A percentile compares a stretch with the other conserved stretches of the same genome.
phyloP scores from a whole-genome alignment of 2,113 vertebrate species.

The Pteronura brasiliensis region DNA sequence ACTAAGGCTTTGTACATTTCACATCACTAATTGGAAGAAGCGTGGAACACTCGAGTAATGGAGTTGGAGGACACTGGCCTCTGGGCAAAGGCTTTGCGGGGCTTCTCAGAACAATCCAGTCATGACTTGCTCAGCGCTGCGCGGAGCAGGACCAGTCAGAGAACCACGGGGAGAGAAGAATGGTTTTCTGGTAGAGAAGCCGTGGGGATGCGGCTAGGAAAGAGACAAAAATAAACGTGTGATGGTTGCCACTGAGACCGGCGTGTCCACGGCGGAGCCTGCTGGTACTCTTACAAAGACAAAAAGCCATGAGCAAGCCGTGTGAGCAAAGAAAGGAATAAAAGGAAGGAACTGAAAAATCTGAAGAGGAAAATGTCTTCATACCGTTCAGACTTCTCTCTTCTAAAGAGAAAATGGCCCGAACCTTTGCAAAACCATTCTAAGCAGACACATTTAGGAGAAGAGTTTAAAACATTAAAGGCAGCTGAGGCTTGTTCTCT shows the following conservation, averaged over 20 bases:
- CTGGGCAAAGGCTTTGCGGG: conserved; percentile 58
- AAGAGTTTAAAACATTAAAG: background rate
- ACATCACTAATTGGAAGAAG: conserved; percentile 82
- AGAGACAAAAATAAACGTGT: background rate
- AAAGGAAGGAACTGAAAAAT: background rate
- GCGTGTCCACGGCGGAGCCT: background rate
- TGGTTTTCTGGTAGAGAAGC: background rate
- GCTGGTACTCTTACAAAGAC: background rate
- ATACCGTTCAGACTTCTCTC: background rate
- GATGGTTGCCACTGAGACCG: accelerated
- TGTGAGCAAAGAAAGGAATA: background rate
- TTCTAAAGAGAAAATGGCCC: background rate
- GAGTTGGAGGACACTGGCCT: conserved; percentile 25
- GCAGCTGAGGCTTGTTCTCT: background rate
- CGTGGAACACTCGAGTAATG: conserved; percentile 67
- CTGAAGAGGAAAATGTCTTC: background rate
- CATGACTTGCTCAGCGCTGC: background rate
- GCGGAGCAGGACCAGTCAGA: conserved; percentile 27
- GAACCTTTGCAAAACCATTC: background rate
- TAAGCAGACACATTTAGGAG: background rate
- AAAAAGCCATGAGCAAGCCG: background rate
- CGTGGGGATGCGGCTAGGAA: background rate
- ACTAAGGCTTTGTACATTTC: conserved; percentile 78
- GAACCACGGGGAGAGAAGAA: background rate
- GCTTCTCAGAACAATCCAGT: conserved; percentile 28